A percentile compares a stretch with the other conserved stretches of the same genome.
phyloP scores from a whole-genome alignment of 2,888 invertebrate genomes.

The Eudasyphora cyanicolor region DNA sequence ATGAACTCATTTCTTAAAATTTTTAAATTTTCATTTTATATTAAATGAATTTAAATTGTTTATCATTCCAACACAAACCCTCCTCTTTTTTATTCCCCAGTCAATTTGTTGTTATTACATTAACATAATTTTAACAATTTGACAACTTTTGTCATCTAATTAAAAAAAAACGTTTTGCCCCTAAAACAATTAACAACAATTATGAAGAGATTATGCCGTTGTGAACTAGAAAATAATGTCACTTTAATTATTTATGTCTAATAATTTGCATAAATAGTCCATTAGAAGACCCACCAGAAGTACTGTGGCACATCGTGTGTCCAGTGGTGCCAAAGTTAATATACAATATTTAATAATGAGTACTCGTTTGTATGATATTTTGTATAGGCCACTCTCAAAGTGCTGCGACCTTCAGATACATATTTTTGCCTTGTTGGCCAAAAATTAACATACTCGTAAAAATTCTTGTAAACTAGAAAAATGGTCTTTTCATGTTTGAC shows the following conservation, averaged over 20 bases:
- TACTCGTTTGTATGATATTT: too few species aligned
- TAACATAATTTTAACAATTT: background rate
- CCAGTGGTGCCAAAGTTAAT: too few species aligned
- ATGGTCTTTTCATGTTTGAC: background rate
- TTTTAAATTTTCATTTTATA: too few species aligned
- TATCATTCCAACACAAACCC: background rate
- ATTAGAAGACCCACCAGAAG: too few species aligned
- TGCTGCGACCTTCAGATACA: constrained; percentile 1
- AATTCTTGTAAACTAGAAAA: background rate
- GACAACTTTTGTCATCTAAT: background rate
- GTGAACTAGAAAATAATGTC: background rate
- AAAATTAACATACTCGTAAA: background rate
- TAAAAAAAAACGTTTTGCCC: background rate
- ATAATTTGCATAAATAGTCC: background rate
- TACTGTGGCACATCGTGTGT: too few species aligned
- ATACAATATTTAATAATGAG: too few species aligned
- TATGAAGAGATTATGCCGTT: background rate
- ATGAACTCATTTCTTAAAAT: too few species aligned
- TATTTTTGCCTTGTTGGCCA: background rate
- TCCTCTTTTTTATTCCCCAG: background rate
- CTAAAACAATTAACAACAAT: constrained; percentile 1
- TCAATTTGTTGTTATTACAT: background rate
- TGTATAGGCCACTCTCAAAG: background rate
- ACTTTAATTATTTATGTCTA: background rate
- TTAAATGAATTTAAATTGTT: too few species aligned